phyloP scores from a whole-genome alignment of 2,888 invertebrate genomes.

The Phyllotreta cruciferae region DNA sequence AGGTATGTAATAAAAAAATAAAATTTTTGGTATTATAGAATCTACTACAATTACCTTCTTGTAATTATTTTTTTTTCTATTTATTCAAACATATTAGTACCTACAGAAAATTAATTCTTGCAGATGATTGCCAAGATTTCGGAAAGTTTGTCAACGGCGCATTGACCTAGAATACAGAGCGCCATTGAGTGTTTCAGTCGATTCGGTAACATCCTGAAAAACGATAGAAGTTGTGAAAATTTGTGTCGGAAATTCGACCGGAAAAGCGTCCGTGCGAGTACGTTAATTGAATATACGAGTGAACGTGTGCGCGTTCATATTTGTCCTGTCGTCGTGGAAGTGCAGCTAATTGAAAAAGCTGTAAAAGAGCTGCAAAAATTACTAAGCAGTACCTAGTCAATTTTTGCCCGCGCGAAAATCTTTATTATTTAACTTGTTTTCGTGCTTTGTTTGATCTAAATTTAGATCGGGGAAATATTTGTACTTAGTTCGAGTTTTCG shows the following conservation, averaged over 20 bases:
- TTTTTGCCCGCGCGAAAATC: conserved; percentile 23
- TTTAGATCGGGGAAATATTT: conserved; percentile 16
- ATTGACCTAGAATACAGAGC: conserved; percentile 34
- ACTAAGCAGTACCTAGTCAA: neutral
- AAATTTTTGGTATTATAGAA: too few relatives aligned
- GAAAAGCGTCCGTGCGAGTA: conserved; percentile 5
- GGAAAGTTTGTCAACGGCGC: conserved; percentile 17
- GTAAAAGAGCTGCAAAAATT: too few relatives aligned
- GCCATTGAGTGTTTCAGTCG: conserved; percentile 30
- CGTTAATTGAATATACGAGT: conserved; percentile 10
- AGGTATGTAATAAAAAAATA: too few relatives aligned
- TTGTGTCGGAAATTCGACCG: conserved; percentile 15
- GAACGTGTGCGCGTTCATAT: conserved; percentile 25
- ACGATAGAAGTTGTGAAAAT: conserved; percentile 16
- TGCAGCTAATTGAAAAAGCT: too few relatives aligned
- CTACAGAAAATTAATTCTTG: neutral
- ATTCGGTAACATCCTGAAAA: conserved; percentile 27
- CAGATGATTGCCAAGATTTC: neutral
- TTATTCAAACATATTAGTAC: too few relatives aligned
- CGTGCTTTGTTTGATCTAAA: conserved; percentile 19
- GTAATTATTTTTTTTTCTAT: too few relatives aligned
- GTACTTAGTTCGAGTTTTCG: neutral
- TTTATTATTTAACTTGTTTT: conserved; percentile 22
- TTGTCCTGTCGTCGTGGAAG: neutral
- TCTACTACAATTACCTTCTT: too few relatives aligned